These are phyloP conservation scores for Epiblema foenella DNA, from an alignment of 2,888 invertebrate genomes.

Conservation along the genomic window DNA sequence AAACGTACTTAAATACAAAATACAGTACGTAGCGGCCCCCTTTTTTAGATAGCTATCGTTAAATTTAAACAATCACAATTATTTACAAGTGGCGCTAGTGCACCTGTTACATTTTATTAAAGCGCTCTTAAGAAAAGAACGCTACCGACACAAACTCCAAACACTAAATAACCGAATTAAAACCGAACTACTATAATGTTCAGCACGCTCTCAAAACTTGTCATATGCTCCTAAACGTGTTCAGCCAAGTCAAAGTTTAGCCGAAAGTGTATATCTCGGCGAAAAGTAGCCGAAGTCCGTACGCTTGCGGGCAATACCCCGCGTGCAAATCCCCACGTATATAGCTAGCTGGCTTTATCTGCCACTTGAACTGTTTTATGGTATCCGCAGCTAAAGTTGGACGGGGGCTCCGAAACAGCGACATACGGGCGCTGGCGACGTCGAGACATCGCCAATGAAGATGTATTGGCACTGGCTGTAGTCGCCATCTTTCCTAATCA, in stretches of 20 bases:
- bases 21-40: too few species aligned
- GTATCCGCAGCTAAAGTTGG: conserved; percentile 62
- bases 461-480: not conserved
- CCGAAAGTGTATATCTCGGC: conserved; percentile 35
- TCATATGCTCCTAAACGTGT: conserved; percentile 33
- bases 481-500: conserved; percentile 1
- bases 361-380: conserved; percentile 65
- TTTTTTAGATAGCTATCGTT: too few species aligned
- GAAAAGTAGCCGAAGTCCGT: conserved; percentile 41
- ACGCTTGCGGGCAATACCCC: conserved; percentile 43
- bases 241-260: conserved; percentile 37
- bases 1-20: too few species aligned
- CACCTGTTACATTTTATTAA: too few species aligned
- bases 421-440: conserved; percentile 37
- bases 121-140: too few species aligned
- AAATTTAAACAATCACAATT: too few species aligned
- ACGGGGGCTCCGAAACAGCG: conserved; percentile 48
- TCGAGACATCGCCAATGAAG: not conserved
- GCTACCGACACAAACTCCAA: conserved; percentile 15
- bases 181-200: conserved; percentile 18
- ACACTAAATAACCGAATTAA: conserved; percentile 17
- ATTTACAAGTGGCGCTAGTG: too few species aligned
- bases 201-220: conserved; percentile 23
- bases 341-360: conserved; percentile 62
- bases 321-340: conserved; percentile 57